Evolutionary conservation across 1,140 invertebrate species (phyloP), one percentile per base, ranked within the genome.

Genomic region (Drosophila guanche): DNA sequence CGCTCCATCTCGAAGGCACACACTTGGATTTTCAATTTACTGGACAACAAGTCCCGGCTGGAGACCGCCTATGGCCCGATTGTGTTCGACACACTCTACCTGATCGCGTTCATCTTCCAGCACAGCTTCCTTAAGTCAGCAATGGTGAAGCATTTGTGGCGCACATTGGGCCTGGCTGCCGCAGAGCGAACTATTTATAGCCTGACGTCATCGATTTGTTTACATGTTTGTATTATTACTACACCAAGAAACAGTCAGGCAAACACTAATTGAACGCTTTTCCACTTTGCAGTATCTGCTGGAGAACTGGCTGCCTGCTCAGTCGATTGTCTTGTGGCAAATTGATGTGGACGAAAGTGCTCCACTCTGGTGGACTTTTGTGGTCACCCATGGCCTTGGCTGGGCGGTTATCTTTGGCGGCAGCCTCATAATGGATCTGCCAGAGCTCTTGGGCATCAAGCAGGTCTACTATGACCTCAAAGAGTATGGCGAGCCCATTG

Each of bases 331-430:
- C 3, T 47, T 93, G 3, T 94, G 93, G 93, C 91, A 92, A 59
- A 65, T 94, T 7, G 79, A 93, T 65, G 91, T 92, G 1, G 66
- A 75, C 8, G 66, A 89, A 3, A 92, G 86, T 67, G 70, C 89
- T 47, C 70, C 79, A 45, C 37, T 93, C 4, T 93, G 92, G 92
- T 91, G 92, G 66, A 53, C 92, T 6, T 94, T 93, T 72, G 79
- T 90, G 5, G 58, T 89, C 5, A 70, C 93, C 14, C 94, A 95
- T 76, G 59, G 89, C 3, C 25, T 93, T n/a, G 92, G 92, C 29
- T 95, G 94, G 94, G 79, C 92, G 16, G 88, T 94, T n/a, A 93
- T 95, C 50, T 94, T 94, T 74, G 92, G 93, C 57, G 94, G 94
- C 3, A 93, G 92, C 65, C 80, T 94, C 14, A 93, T 94, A 81